A percentile compares a stretch with the other conserved stretches of the same genome.
Evolutionary conservation across 2,797 vertebrate species (phyloP).

Genomic region (Diceros bicornis): DNA sequence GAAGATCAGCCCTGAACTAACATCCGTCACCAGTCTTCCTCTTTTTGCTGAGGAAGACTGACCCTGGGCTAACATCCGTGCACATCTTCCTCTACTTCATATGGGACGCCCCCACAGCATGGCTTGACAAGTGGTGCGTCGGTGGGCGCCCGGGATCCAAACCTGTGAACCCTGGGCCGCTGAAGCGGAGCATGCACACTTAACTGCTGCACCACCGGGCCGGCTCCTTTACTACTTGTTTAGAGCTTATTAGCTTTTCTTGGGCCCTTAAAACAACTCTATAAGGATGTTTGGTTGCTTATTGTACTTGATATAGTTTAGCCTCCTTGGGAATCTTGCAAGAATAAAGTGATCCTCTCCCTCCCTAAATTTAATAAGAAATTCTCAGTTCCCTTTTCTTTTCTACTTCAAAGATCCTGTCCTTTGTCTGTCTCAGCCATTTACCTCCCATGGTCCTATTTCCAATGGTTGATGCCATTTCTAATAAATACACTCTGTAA

Average conservation of each 20-base stretch:
- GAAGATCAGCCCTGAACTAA: too few species aligned
- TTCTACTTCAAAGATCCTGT: background rate
- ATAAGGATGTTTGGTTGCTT: background rate
- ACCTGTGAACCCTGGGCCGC: too few species aligned
- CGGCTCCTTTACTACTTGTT: background rate
- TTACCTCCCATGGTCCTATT: background rate
- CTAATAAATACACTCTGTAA: background rate
- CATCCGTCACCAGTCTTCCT: too few species aligned
- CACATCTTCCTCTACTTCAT: too few species aligned
- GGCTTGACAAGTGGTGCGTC: too few species aligned
- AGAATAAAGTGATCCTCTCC: background rate
- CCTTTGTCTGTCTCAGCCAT: background rate
- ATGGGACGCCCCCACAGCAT: too few species aligned
- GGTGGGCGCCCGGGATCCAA: too few species aligned
- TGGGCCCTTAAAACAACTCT: background rate
- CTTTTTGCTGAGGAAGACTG: too few species aligned
- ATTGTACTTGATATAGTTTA: background rate
- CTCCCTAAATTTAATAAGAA: background rate
- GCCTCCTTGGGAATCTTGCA: background rate
- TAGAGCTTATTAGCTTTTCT: conserved; percentile 1
- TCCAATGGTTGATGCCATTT: background rate
- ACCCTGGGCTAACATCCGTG: too few species aligned
- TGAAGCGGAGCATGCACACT: too few species aligned
- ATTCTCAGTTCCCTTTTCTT: background rate
- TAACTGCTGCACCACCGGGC: too few species aligned